Conservation (phyloP, 2,888 invertebrate genomes). For the Endomychus coccineus region DNA sequence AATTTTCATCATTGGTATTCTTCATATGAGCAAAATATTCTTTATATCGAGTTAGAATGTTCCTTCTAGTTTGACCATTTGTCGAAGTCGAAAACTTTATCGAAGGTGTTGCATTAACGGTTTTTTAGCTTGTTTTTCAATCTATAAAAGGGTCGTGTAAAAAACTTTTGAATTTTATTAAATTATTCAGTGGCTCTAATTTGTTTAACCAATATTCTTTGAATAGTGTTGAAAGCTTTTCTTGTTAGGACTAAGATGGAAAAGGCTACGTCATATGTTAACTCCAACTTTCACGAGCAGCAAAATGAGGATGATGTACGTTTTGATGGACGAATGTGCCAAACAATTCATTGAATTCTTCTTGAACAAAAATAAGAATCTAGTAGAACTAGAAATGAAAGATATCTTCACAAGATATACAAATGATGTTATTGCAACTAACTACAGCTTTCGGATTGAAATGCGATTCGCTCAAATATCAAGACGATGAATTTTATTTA, state of each 20-base stretch:
- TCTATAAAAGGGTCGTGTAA: too few species aligned
- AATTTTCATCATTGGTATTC: too few species aligned
- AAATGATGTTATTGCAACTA: slow-evolving; percentile 54
- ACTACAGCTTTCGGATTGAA: slow-evolving; percentile 49
- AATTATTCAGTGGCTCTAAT: too few species aligned
- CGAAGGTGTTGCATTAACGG: too few species aligned
- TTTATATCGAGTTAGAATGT: too few species aligned
- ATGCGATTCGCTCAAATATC: slow-evolving; percentile 48
- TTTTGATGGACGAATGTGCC: slow-evolving; percentile 26
- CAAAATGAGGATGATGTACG: slow-evolving; percentile 32
- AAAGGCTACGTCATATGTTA: slow-evolving; percentile 28
- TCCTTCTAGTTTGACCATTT: too few species aligned
- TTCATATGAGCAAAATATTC: too few species aligned
- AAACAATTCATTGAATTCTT: slow-evolving; percentile 22
- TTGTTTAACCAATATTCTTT: too few species aligned
- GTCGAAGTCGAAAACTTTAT: too few species aligned
- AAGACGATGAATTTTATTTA: slow-evolving; percentile 47
- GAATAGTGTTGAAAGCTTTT: too few species aligned
- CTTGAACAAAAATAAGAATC: slow-evolving; percentile 19
- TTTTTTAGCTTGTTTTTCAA: too few species aligned
- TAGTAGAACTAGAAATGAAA: slow-evolving; percentile 40
- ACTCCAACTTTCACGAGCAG: slow-evolving; percentile 31
- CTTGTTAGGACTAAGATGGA: slow-evolving; percentile 23
- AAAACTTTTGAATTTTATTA: too few species aligned
- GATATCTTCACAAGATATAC: slow-evolving; percentile 48